Evolutionary conservation across 2,888 invertebrate species (phyloP), one percentile per base, ranked within the genome.

Genomic region (Spilosoma lubricipeda): DNA sequence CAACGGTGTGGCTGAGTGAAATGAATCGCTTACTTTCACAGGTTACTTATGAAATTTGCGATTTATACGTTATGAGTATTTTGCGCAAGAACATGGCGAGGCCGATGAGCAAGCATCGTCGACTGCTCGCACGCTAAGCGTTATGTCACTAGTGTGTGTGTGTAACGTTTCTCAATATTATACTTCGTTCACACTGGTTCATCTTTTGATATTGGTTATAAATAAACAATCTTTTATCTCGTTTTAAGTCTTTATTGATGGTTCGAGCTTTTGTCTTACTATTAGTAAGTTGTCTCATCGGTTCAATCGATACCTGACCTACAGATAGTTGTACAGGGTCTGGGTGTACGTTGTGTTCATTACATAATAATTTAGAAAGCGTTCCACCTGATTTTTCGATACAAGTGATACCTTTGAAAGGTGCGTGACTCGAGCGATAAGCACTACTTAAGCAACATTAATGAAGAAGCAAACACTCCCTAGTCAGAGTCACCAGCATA

Each of bases 21-120:
- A 91, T 91, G 90, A 92, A 91, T 92, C 88, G 91, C 83, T 71
- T 85, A 92, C 94, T 94, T 94, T 94, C 93, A 92, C 93, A 88
- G 89, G 89, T 90, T 91, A 91, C 92, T 93, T 93, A 92, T 93
- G 94, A 94, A 94, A 93, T 93, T 92, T 88, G 90, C 91, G 90
- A 92, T 92, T 92, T 91, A 91, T 90, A 88, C 89, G 89, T 91
- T 91, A 90, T 90, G 86, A 84, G 83, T 80, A 77, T 85, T 88
- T 84, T 87, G 86, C 85, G 87, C 87, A 87, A 88, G 81, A 78
- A 80, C 73, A 72, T 63, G 77, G 76, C 80, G 78, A 79, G 78
- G 76, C 71, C 77, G 75, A 76, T 77, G 77, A 72, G 74, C 72
- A 36, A 67, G 81, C 77, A 71, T 77, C 68, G 68, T 33, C 72